These are phyloP conservation scores for Mustela lutreola DNA, from an alignment of 2,113 vertebrate species.

Conservation along the genomic window DNA sequence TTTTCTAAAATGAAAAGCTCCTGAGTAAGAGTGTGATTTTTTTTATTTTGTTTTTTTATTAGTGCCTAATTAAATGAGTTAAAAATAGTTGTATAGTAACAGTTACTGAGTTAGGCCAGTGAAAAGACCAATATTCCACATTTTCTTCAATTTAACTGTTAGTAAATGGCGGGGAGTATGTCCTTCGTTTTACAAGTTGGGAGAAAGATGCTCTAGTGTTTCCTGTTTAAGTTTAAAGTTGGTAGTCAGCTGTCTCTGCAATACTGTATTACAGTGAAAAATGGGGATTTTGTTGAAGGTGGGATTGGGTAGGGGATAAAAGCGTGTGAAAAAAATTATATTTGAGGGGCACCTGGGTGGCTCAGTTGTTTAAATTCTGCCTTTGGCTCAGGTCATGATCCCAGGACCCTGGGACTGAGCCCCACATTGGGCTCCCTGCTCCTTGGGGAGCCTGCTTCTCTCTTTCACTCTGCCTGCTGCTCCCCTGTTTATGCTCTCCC, in stretches of 20 bases:
- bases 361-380: not conserved
- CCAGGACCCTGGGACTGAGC: not conserved
- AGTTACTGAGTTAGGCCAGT: not conserved
- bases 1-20: conserved; percentile 48
- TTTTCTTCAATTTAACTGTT: not conserved
- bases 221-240: not conserved
- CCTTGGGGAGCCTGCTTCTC: not conserved
- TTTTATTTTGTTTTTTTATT: conserved; percentile 12
- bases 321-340: not conserved
- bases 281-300: not conserved
- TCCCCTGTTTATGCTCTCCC: not conserved
- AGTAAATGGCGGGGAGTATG: not conserved
- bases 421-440: not conserved
- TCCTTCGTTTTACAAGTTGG: not conserved
- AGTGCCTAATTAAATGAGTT: not conserved
- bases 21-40: not conserved
- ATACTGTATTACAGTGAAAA: not conserved
- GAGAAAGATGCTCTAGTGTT: not conserved
- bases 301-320: not conserved
- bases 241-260: not conserved
- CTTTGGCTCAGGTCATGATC: not conserved
- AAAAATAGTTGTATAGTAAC: not conserved
- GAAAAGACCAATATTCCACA: not conserved
- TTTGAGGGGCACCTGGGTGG: not conserved
- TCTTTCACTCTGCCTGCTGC: not conserved